Evolutionary conservation across 2,113 vertebrate species (phyloP), one percentile per base, ranked within the genome.

Genomic region (Neogale vison): DNA sequence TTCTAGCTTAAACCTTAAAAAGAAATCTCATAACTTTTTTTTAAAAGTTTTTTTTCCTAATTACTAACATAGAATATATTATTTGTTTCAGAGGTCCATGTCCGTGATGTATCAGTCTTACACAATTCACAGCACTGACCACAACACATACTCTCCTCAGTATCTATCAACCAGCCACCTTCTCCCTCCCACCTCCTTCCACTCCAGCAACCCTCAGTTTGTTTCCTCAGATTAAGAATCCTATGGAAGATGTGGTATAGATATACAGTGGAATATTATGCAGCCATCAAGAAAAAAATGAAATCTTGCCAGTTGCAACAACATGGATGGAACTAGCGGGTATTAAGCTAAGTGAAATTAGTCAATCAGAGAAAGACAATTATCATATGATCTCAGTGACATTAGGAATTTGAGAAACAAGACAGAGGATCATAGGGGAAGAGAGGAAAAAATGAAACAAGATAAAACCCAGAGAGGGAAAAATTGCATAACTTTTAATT

Each of bases 1-100:
- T 80, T 97, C 11, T 24, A 92, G 26, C 59, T 80, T 94, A 89
- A 86, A 36, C n/a, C n/a, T 95, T 69, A 34, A 65, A 61, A 94
- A 95, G 69, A 87, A 90, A 87, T 81, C 63, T 67, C 63, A 34
- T 67, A 67, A 34, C 29, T 18, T 34, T 34, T 65, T 65, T 63
- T 63, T 31, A 34, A 1, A 34, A 67, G 63, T 67, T 65, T 15
- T 65, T 65, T 34, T 67, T 65, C 4, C 3, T 34, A 34, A 67
- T 67, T 67, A 67, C 31, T 67, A 67, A 67, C 63, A 67, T 34
- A 67, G 31, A 34, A 67, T 34, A 31, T 67, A 67, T 67, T 67
- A 34, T 67, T 34, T 34, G 6, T 34, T 67, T 67, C 63, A 67
- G 63, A 6, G 14, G 31, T 67, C 34, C 14, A 67, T 31, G 1